phyloP scores from a whole-genome alignment of 2,888 invertebrate genomes.

The Scelioninae gen. 2 region DNA sequence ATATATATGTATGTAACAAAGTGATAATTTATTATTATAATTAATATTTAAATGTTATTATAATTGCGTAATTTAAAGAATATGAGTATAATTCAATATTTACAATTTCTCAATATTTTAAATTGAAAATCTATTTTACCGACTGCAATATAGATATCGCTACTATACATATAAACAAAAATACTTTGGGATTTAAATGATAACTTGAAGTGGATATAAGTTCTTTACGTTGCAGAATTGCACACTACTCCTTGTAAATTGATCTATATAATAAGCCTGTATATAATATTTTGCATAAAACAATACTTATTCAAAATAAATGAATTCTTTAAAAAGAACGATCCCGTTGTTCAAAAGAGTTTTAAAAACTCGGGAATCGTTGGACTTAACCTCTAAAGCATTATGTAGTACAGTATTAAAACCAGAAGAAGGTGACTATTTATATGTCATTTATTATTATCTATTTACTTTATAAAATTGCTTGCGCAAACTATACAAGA shows the following conservation, averaged over 20 bases:
- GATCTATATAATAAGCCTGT: too few species aligned
- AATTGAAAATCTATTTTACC: not conserved
- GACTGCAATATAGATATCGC: not conserved
- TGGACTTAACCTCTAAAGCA: slow-evolving; percentile 43
- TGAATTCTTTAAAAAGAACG: slow-evolving; percentile 48
- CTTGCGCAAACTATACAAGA: not conserved
- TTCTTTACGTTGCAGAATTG: too few species aligned
- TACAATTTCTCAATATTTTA: too few species aligned
- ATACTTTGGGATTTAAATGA: slow-evolving; percentile 14
- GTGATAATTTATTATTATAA: too few species aligned
- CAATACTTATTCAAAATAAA: slow-evolving; percentile 14
- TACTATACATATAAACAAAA: slow-evolving; percentile 8
- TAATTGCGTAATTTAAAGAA: too few species aligned
- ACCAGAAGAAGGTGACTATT: slow-evolving; percentile 48
- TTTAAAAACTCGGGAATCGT: slow-evolving; percentile 19
- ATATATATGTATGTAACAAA: too few species aligned
- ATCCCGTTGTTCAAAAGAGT: slow-evolving; percentile 22
- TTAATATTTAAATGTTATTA: too few species aligned
- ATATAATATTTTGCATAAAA: too few species aligned
- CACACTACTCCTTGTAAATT: too few species aligned
- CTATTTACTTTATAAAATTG: not conserved
- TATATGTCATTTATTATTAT: not conserved
- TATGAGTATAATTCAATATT: too few species aligned
- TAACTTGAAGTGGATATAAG: too few species aligned
- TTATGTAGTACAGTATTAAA: slow-evolving; percentile 25